Conservation (phyloP, 1,140 invertebrate species). For the Diuraphis noxia region DNA sequence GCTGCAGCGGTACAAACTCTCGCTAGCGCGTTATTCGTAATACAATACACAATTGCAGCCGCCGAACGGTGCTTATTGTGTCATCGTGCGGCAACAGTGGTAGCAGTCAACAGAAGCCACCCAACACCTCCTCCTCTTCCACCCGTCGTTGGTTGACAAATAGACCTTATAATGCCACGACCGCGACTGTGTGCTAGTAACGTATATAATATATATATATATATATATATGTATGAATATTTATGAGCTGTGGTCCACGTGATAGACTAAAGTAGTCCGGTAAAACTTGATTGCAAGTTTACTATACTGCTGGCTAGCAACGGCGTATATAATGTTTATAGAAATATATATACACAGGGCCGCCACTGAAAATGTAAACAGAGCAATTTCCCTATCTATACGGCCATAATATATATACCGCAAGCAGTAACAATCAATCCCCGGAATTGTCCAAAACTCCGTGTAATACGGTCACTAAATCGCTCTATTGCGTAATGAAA, state of each 20-base stretch:
- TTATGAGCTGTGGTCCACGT: constrained; percentile 22
- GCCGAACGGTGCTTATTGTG: not conserved
- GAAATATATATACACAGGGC: not conserved
- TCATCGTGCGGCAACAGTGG: not conserved
- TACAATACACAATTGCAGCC: not conserved
- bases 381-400: not conserved
- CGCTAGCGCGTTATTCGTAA: not conserved
- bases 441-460: not conserved
- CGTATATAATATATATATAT: not conserved
- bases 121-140: not conserved
- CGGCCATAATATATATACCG: not conserved
- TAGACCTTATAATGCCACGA: not conserved
- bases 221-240: not conserved
- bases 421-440: not conserved
- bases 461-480: not conserved
- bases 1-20: not conserved
- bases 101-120: not conserved
- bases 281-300: constrained; percentile 11
- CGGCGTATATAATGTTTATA: not conserved
- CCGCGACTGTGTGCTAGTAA: not conserved
- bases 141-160: not conserved
- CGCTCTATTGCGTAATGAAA: not conserved
- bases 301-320: not conserved
- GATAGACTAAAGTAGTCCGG: not conserved
- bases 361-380: not conserved